Conservation (phyloP, 2,113 vertebrate genomes). For the Zootoca vivipara region DNA sequence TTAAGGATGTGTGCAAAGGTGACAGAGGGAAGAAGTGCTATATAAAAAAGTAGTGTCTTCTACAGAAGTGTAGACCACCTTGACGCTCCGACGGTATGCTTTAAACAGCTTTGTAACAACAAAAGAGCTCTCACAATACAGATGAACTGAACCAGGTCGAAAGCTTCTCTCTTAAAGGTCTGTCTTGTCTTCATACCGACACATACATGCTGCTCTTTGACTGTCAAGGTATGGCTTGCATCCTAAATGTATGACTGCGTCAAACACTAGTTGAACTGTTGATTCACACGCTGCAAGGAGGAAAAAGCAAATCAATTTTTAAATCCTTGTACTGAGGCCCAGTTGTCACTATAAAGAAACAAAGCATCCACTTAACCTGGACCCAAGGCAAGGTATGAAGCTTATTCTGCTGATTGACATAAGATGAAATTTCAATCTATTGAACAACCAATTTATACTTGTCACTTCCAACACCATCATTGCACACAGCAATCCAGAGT, state of each 20-base stretch:
- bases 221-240: constrained; percentile 98
- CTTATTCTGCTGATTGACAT: neutral
- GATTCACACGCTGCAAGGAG: constrained; percentile 88
- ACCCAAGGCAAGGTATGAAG: neutral
- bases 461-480: neutral
- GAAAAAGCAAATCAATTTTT: neutral
- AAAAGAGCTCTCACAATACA: neutral
- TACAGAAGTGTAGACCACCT: neutral
- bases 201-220: constrained; percentile 90
- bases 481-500: neutral
- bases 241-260: constrained; percentile 92
- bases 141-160: neutral
- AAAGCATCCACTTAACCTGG: neutral
- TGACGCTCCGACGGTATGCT: constrained; percentile 18
- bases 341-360: neutral
- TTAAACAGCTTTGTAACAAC: constrained; percentile 37
- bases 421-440: neutral
- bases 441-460: neutral
- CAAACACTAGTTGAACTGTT: constrained; percentile 89
- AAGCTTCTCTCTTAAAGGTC: constrained; percentile 81
- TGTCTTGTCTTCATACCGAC: constrained; percentile 85
- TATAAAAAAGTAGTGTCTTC: constrained; percentile 10
- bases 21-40: constrained; percentile 19
- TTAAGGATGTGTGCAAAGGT: neutral
- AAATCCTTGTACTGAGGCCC: neutral